A percentile compares a stretch with the other conserved stretches of the same genome.
Conservation (phyloP, 2,797 vertebrate species). For the Bufotes viridis region DNA sequence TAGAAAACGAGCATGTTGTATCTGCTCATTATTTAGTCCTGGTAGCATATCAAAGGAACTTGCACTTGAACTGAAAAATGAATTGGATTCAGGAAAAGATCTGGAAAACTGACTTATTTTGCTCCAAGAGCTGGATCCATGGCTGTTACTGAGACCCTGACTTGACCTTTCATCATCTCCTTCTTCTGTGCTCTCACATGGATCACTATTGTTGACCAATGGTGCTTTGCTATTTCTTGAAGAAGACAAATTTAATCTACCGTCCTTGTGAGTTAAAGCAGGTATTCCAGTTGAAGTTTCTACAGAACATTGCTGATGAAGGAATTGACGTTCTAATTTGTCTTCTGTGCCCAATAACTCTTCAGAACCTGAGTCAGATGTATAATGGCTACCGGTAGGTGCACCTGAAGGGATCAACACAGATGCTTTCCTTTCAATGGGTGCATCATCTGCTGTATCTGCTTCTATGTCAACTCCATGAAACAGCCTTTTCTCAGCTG, state of each 20-base stretch:
- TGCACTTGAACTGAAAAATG: constrained; percentile 61
- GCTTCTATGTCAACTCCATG: constrained; percentile 13
- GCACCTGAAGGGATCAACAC: neutral
- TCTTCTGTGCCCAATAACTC: constrained; percentile 25
- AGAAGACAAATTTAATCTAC: neutral
- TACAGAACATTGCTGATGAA: neutral
- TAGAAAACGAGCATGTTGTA: constrained; percentile 71
- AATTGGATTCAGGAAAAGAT: constrained; percentile 47
- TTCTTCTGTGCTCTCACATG: constrained; percentile 71
- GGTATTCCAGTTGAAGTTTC: rapidly evolving
- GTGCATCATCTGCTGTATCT: neutral
- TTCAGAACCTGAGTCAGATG: neutral
- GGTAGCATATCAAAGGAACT: constrained; percentile 62
- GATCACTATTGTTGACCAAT: neutral
- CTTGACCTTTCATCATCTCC: constrained; percentile 53
- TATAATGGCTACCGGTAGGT: neutral
- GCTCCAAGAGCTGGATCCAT: constrained; percentile 64
- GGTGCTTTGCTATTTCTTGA: rapidly evolving
- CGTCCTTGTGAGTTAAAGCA: neutral
- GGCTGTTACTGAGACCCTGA: constrained; percentile 41
- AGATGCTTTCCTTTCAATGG: neutral
- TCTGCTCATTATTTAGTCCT: constrained; percentile 47
- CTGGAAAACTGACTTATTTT: constrained; percentile 48
- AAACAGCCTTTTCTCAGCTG: neutral
- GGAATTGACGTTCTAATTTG: constrained; percentile 49